Conservation (phyloP, 2,888 invertebrate species). For the Germaria angustata region DNA sequence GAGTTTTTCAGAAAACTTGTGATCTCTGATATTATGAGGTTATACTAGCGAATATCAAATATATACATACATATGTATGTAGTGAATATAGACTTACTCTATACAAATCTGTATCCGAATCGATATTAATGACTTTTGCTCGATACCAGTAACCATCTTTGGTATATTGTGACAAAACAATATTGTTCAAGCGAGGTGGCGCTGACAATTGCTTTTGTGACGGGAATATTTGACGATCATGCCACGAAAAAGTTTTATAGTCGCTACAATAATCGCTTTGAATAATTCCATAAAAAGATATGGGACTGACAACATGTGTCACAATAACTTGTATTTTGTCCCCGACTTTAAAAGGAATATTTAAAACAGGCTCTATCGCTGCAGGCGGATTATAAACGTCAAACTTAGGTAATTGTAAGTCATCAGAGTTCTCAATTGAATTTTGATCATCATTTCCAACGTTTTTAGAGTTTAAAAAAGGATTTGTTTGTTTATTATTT, state of each 20-base stretch:
- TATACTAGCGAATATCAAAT: too few species aligned
- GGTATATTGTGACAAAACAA: slow-evolving; percentile 65
- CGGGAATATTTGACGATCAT: slow-evolving; percentile 43
- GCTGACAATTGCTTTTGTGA: slow-evolving; percentile 26
- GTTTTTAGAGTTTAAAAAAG: slow-evolving; percentile 2
- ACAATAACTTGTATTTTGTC: slow-evolving; percentile 45
- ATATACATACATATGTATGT: too few species aligned
- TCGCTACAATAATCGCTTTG: slow-evolving; percentile 34
- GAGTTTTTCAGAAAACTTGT: too few species aligned
- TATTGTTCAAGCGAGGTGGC: slow-evolving; percentile 50
- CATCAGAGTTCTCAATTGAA: background rate
- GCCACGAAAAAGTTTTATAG: slow-evolving; percentile 61
- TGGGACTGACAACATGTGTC: slow-evolving; percentile 60
- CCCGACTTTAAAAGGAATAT: background rate
- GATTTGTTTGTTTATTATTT: background rate
- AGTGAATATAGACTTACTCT: slow-evolving; percentile 22
- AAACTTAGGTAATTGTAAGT: slow-evolving; percentile 10
- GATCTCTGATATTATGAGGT: too few species aligned
- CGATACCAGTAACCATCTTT: slow-evolving; percentile 69
- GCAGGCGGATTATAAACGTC: background rate
- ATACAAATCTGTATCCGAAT: slow-evolving; percentile 19
- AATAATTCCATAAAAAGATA: slow-evolving; percentile 66
- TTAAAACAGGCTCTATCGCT: background rate
- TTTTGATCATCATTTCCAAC: slow-evolving; percentile 1
- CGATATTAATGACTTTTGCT: slow-evolving; percentile 57